Base-by-base conservation (phyloP, 2,888 invertebrate genomes). In the Podabrus alpinus region DNA sequence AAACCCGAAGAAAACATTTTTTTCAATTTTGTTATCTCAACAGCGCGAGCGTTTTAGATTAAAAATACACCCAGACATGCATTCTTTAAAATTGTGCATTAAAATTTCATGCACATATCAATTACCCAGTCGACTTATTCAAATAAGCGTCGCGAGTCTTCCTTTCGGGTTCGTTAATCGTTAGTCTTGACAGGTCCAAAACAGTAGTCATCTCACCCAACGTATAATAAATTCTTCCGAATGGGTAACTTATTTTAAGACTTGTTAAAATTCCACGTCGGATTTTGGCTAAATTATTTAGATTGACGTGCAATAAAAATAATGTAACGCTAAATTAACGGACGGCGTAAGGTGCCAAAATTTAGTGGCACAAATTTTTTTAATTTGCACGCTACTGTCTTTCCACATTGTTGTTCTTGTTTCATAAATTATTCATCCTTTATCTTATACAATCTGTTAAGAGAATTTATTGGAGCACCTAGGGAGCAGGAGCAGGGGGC, bases 261-360 rank as follows among this genome's bases (percentile, higher is more conserved):
- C 62, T 64, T 64, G 62, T 64, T 64, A 64, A 64, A 64, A 64
- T 64, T 64, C 62, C 62, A 13, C 19, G 62, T 64, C 19, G 62
- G 16, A 15, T 19, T 62, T 62, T 62, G 19, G 19, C 17, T 19
- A n/a, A 64, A 64, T 19, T 16, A 15, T 64, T 64, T 4, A 19
- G 19, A 64, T 64, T 19, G 62, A 64, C 62, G 17, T n/a, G 13
- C 62, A 16, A 45, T 45, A n/a, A 45, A 45, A 45, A 45, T 45
- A 45, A 62, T 62, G n/a, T 13, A n/a, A 62, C 62, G 19, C 62
- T 13, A 17, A 64, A 64, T 64, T 64, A 64, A 64, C 45, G 25
- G 25, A 2, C 25, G 25, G 25, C 21, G 45, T 11, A 29, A 13
- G 13, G 45, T 45, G 45, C 45, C 45, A 45, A 29, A 29, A 13